These are phyloP conservation scores for Cataglyphis altisquamis DNA, from an alignment of 2,888 invertebrate species.

Conservation along the genomic window DNA sequence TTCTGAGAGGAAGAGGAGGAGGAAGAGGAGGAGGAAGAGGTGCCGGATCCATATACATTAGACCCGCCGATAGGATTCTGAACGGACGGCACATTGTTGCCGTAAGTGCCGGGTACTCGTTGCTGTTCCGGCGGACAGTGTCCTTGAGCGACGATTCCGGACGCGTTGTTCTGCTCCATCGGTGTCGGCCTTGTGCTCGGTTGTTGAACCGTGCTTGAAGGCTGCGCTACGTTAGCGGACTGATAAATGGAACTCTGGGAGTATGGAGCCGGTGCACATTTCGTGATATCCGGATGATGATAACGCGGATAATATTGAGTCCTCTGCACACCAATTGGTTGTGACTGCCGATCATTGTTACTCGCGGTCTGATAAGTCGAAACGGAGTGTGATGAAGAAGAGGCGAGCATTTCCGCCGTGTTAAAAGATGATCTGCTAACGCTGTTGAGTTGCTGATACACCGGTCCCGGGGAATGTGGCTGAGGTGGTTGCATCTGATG, in stretches of 20 bases:
- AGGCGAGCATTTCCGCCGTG: slow-evolving; percentile 73
- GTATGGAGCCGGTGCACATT: slow-evolving; percentile 82
- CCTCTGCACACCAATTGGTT: slow-evolving; percentile 77
- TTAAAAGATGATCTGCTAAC: slow-evolving; percentile 78
- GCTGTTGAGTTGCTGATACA: slow-evolving; percentile 82
- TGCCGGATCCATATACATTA: slow-evolving; percentile 62
- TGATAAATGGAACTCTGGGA: slow-evolving; percentile 80
- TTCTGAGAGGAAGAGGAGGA: slow-evolving; percentile 64
- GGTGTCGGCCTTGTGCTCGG: slow-evolving; percentile 75
- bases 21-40: slow-evolving; percentile 52
- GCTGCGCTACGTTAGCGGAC: slow-evolving; percentile 82
- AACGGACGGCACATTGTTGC: slow-evolving; percentile 33
- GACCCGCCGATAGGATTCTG: slow-evolving; percentile 54
- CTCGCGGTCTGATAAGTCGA: slow-evolving; percentile 72
- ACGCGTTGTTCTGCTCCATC: slow-evolving; percentile 69
- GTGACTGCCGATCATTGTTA: slow-evolving; percentile 69
- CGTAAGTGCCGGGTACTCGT: slow-evolving; percentile 73
- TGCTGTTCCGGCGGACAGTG: slow-evolving; percentile 72
- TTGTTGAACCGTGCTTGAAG: slow-evolving; percentile 80
- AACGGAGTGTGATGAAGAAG: slow-evolving; percentile 67
- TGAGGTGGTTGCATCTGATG: slow-evolving; percentile 79
- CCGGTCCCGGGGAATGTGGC: slow-evolving; percentile 78
- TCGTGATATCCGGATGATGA: slow-evolving; percentile 84
- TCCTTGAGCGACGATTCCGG: slow-evolving; percentile 47
- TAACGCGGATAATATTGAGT: slow-evolving; percentile 84